A percentile compares a stretch with the other conserved stretches of the same genome.
These are phyloP conservation scores for Drosophila ezoana DNA, from an alignment of 2,888 invertebrate genomes.

Conservation along the genomic window DNA sequence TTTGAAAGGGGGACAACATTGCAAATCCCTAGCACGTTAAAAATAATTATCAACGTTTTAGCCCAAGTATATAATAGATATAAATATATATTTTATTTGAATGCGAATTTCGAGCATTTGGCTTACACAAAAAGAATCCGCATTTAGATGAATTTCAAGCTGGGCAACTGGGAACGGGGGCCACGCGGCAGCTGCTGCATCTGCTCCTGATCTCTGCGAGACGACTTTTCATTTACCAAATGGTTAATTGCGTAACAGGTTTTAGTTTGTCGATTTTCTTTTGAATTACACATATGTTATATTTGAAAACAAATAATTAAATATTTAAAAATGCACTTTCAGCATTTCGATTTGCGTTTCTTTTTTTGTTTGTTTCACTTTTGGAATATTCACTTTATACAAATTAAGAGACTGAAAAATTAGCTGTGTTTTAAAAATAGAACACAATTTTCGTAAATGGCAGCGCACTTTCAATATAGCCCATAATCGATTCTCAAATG, in stretches of 20 bases:
- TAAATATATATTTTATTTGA: conserved; percentile 11
- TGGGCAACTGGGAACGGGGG: conserved; percentile 68
- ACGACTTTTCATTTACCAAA: conserved; percentile 62
- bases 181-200: conserved; percentile 64
- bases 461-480: conserved; percentile 65
- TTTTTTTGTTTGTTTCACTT: conserved; percentile 44
- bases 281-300: conserved; percentile 15
- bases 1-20: conserved; percentile 35
- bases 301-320: not conserved
- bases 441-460: conserved; percentile 75
- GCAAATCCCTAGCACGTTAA: conserved; percentile 80
- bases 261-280: conserved; percentile 22
- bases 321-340: conserved; percentile 4
- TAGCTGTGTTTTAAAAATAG: conserved; percentile 84
- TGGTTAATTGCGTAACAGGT: conserved; percentile 66
- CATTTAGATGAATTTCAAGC: conserved; percentile 74
- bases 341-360: not conserved
- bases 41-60: conserved; percentile 78
- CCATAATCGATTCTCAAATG: conserved; percentile 55
- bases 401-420: conserved; percentile 70
- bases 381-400: conserved; percentile 71
- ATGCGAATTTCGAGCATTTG: conserved; percentile 38
- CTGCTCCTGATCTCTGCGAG: conserved; percentile 39
- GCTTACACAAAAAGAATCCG: conserved; percentile 75
- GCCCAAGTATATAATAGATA: conserved; percentile 37